Evolutionary conservation across 2,113 vertebrate genomes (phyloP).

Genomic region (Rissa tridactyla): DNA sequence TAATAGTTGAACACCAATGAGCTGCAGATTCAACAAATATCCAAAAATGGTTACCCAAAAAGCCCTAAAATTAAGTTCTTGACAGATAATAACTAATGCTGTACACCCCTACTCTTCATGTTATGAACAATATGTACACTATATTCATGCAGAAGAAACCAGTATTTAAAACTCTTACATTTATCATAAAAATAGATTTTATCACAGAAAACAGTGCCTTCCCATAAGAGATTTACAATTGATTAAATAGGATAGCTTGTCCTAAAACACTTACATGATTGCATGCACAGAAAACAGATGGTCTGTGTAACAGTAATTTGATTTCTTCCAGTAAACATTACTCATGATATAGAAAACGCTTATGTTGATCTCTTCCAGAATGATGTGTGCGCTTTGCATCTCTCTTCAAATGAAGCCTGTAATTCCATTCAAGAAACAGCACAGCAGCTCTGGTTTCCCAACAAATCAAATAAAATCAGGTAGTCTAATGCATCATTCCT

Average conservation of each 20-base stretch:
- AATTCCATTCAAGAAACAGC: conserved; percentile 47
- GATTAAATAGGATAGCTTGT: conserved; percentile 66
- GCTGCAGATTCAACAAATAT: neutral
- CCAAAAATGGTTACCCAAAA: neutral
- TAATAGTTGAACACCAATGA: neutral
- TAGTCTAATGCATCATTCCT: conserved; percentile 46
- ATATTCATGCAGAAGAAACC: conserved; percentile 7
- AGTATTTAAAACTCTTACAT: conserved; percentile 41
- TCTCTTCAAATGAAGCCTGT: conserved; percentile 46
- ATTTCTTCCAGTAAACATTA: conserved; percentile 71
- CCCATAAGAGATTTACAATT: conserved; percentile 35
- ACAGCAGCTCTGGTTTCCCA: conserved; percentile 19
- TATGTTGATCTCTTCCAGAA: conserved; percentile 55
- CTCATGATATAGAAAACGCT: conserved; percentile 59
- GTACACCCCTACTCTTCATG: neutral
- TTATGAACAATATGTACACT: conserved; percentile 4
- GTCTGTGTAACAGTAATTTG: conserved; percentile 62
- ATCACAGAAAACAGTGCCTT: conserved; percentile 43
- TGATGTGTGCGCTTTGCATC: conserved; percentile 34
- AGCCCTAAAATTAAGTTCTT: conserved; percentile 17
- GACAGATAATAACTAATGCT: neutral
- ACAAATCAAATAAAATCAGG: conserved; percentile 63
- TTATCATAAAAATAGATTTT: conserved; percentile 46
- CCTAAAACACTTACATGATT: conserved; percentile 68
- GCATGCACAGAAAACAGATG: conserved; percentile 69